A percentile compares a stretch with the other conserved stretches of the same genome.
Conservation (phyloP, 2,888 invertebrate species). For the Kryphioiulus occultus region DNA sequence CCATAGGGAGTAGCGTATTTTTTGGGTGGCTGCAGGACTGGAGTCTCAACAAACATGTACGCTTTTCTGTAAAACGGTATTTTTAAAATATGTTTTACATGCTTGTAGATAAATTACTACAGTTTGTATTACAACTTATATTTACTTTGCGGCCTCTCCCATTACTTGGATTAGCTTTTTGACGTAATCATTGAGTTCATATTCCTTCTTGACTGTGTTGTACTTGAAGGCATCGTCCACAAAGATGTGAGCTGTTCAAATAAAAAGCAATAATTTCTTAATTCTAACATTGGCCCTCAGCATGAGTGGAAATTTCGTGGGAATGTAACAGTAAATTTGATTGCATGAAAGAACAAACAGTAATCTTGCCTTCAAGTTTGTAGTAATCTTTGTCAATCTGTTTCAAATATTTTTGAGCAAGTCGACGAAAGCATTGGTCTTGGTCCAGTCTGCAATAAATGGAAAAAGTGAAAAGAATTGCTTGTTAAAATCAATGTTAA, state of each 20-base stretch:
- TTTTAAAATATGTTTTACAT: no score
- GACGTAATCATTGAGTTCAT: slow-evolving; percentile 75
- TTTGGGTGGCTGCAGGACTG: background rate
- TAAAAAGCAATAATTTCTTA: slow-evolving; percentile 55
- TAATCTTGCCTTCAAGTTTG: slow-evolving; percentile 76
- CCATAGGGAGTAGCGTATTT: slow-evolving; percentile 76
- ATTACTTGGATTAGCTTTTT: slow-evolving; percentile 75
- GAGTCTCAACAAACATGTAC: background rate
- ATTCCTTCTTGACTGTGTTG: background rate
- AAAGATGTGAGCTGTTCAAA: slow-evolving; percentile 74
- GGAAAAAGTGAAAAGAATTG: no score
- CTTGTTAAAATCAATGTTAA: no score
- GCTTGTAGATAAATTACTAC: no score
- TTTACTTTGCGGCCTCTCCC: slow-evolving; percentile 74
- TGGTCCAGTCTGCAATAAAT: slow-evolving; percentile 74
- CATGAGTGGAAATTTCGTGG: no score
- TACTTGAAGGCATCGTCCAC: slow-evolving; percentile 83
- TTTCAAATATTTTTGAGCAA: slow-evolving; percentile 76
- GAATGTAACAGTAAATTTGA: no score
- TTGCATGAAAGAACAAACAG: background rate
- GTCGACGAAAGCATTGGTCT: slow-evolving; percentile 85
- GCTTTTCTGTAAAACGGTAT: background rate
- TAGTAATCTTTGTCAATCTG: slow-evolving; percentile 92
- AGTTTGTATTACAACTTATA: background rate
- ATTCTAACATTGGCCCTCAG: no score